Evolutionary conservation across 2,888 invertebrate genomes (phyloP).

Genomic region (Nudaria mundana): DNA sequence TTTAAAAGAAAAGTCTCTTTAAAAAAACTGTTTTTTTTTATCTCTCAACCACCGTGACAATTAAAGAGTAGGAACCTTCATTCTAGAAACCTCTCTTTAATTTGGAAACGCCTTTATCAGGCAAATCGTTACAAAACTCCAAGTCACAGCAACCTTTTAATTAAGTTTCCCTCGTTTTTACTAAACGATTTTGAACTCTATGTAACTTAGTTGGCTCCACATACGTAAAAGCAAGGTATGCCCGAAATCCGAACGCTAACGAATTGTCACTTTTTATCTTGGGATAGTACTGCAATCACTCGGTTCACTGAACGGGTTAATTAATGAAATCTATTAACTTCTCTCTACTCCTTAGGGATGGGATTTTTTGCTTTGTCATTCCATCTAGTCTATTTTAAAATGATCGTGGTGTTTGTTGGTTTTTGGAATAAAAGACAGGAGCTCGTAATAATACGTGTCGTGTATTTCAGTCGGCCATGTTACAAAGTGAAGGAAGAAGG

Average conservation of each 20-base stretch:
- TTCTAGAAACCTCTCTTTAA: not conserved
- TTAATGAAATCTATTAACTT: slow-evolving; percentile 81
- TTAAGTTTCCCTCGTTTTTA: slow-evolving; percentile 3
- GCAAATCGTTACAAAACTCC: not conserved
- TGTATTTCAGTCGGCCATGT: no score
- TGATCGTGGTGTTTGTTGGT: slow-evolving; percentile 30
- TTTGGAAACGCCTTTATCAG: not conserved
- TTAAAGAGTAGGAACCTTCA: no score
- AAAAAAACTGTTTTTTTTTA: no score
- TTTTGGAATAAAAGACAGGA: no score
- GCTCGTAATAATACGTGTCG: no score
- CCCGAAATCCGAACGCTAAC: slow-evolving; percentile 52
- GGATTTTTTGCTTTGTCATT: slow-evolving; percentile 63
- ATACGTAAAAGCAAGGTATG: slow-evolving; percentile 48
- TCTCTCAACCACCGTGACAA: no score
- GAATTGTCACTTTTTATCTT: slow-evolving; percentile 71
- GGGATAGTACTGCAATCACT: slow-evolving; percentile 72
- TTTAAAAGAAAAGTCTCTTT: no score
- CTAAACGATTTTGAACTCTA: slow-evolving; percentile 31
- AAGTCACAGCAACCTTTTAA: slow-evolving; percentile 5
- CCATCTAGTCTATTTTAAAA: slow-evolving; percentile 56
- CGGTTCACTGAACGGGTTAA: slow-evolving; percentile 79
- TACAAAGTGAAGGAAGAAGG: no score
- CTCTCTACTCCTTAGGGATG: slow-evolving; percentile 61
- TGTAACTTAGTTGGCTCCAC: slow-evolving; percentile 43